These are phyloP conservation scores for Chrysocyon brachyurus DNA, from an alignment of 2,797 vertebrate species.

Conservation along the genomic window DNA sequence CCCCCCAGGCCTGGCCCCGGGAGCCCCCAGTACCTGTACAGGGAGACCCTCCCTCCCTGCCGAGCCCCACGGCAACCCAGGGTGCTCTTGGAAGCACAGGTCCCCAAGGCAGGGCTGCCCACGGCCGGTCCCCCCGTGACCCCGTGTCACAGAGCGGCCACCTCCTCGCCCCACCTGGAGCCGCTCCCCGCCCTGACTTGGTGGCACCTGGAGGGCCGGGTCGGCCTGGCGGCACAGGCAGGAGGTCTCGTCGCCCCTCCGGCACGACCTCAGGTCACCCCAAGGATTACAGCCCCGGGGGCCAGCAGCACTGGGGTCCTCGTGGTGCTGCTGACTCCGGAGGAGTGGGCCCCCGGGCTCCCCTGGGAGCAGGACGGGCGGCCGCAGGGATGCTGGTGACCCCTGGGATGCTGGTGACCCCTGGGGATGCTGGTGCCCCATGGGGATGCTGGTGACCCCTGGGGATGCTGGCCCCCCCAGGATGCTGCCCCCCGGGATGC, in stretches of 20 bases:
- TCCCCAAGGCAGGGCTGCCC: not conserved
- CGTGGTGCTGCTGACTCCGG: accelerated
- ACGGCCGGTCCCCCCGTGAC: not conserved
- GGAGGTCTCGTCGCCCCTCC: accelerated
- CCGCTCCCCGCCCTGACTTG: accelerated
- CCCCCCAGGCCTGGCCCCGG: not conserved
- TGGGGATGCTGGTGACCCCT: too few relatives aligned
- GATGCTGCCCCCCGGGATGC: too few relatives aligned
- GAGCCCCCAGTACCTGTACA: too few relatives aligned
- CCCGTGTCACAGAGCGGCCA: accelerated
- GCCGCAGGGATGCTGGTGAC: too few relatives aligned
- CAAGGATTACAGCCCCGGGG: accelerated
- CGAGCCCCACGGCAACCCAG: not conserved
- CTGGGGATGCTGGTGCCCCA: too few relatives aligned
- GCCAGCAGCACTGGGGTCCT: accelerated
- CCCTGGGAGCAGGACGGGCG: accelerated
- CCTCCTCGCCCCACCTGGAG: not conserved
- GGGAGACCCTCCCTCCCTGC: not conserved
- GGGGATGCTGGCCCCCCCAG: too few relatives aligned
- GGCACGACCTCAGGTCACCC: accelerated
- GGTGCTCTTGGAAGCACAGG: not conserved
- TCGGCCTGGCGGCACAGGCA: not conserved
- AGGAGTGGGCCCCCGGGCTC: not conserved
- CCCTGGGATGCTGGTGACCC: too few relatives aligned
- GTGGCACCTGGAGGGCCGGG: too few relatives aligned